phyloP scores from a whole-genome alignment of 2,797 vertebrate genomes.

The Artibeus lituratus region DNA sequence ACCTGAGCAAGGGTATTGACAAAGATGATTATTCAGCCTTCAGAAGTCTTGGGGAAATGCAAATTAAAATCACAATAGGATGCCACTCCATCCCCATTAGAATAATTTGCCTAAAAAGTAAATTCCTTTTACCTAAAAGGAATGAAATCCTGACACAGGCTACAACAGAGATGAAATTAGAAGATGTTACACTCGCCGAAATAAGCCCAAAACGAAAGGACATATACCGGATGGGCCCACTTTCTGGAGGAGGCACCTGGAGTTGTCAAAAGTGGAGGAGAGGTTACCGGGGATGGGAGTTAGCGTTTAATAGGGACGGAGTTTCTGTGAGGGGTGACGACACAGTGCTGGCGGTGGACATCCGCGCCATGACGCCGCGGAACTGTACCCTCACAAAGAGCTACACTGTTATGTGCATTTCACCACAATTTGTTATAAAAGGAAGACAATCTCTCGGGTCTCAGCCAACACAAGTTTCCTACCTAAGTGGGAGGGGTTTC shows the following conservation, averaged over 20 bases:
- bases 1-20: neutral
- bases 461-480: neutral
- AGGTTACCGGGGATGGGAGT: rapidly evolving
- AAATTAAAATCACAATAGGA: neutral
- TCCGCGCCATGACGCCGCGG: too few species aligned
- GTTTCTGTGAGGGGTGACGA: neutral
- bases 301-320: neutral
- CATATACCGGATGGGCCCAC: rapidly evolving
- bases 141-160: neutral
- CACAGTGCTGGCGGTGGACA: neutral
- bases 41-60: neutral
- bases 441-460: neutral
- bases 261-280: neutral
- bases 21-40: neutral
- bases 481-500: neutral
- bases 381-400: neutral
- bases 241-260: neutral
- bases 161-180: neutral
- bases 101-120: neutral
- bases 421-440: neutral
- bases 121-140: neutral
- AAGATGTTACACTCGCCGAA: neutral
- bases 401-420: neutral
- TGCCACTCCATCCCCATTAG: neutral
- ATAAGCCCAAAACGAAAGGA: neutral